phyloP scores from a whole-genome alignment of 2,797 vertebrate species.

The Manis pentadactyla region DNA sequence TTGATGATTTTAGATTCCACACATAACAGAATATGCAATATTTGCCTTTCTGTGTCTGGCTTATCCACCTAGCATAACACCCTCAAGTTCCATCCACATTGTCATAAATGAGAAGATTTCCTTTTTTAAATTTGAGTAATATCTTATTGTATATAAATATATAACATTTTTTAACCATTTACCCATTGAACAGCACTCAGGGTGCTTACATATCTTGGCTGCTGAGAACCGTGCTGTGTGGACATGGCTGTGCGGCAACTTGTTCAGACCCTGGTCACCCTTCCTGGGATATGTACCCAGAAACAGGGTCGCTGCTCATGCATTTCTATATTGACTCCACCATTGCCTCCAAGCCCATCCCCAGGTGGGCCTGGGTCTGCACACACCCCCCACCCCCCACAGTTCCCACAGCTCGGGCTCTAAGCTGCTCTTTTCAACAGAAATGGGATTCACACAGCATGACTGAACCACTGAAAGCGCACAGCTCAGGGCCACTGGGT shows the following conservation, averaged over 20 bases:
- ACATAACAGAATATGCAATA: fast-evolving
- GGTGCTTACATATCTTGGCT: fast-evolving
- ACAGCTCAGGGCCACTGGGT: neutral
- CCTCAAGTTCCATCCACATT: fast-evolving
- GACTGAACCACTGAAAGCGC: neutral
- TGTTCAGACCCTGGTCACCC: neutral
- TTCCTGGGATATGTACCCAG: neutral
- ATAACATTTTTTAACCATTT: neutral
- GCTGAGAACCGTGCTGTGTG: too few species aligned
- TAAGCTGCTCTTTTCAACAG: too few species aligned
- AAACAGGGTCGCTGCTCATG: neutral
- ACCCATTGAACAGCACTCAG: fast-evolving
- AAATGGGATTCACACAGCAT: neutral
- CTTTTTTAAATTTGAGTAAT: neutral
- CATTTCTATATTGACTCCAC: neutral
- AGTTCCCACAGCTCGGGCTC: neutral
- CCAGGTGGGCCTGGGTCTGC: neutral
- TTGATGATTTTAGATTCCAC: neutral
- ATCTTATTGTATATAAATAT: neutral
- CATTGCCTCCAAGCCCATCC: too few species aligned
- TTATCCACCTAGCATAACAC: neutral
- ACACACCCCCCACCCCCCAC: fast-evolving
- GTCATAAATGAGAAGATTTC: neutral
- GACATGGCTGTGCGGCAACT: neutral
- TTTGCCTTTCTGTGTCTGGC: neutral